These are phyloP conservation scores for Hypercompe scribonia DNA, from an alignment of 2,888 invertebrate genomes.

Conservation along the genomic window DNA sequence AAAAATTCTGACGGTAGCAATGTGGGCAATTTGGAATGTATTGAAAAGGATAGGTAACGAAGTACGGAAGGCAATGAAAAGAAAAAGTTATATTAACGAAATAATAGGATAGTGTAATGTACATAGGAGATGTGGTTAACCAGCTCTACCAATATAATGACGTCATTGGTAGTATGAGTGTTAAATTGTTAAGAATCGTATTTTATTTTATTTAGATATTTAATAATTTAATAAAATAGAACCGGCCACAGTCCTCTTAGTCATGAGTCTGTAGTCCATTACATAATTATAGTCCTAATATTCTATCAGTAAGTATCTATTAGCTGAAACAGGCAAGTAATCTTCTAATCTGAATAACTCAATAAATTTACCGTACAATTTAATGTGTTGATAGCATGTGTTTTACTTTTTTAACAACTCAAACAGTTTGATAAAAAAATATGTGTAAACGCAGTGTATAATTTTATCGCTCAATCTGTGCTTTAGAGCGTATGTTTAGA, in stretches of 20 bases:
- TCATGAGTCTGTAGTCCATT: not conserved
- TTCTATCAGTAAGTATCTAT: constrained; percentile 1
- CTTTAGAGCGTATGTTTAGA: constrained; percentile 37
- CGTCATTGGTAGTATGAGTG: too few species aligned
- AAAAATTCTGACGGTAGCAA: not conserved
- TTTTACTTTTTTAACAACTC: constrained; percentile 51
- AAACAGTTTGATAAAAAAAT: constrained; percentile 55
- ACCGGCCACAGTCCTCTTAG: not conserved
- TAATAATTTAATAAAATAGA: not conserved
- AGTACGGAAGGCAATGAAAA: too few species aligned
- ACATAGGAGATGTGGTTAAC: not conserved
- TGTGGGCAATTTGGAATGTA: not conserved
- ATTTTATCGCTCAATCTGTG: constrained; percentile 43
- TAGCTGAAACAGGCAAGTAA: constrained; percentile 23
- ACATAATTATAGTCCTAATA: not conserved
- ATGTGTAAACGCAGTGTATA: constrained; percentile 40
- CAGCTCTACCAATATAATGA: not conserved
- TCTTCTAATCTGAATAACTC: constrained; percentile 41
- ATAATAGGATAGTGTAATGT: not conserved
- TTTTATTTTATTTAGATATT: not conserved
- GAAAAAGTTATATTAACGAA: too few species aligned
- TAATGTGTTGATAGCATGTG: constrained; percentile 45
- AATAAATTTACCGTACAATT: constrained; percentile 43
- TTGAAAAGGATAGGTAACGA: not conserved
- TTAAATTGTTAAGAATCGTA: not conserved